Conservation (phyloP, 2,113 vertebrate genomes). For the Pomatorhinus ruficollis region DNA sequence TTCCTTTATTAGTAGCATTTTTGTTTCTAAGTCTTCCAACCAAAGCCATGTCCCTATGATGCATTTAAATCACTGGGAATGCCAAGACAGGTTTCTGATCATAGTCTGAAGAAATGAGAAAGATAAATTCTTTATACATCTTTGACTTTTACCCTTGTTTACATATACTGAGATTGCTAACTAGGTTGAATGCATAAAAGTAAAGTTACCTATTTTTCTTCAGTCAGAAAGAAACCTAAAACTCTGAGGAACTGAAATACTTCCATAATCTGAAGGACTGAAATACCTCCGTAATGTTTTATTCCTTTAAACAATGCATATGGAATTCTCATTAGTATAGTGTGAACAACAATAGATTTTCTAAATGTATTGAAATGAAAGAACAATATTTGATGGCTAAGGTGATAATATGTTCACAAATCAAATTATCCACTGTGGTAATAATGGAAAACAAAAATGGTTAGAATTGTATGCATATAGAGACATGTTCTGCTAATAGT, state of each 20-base stretch:
- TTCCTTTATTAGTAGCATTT: not conserved
- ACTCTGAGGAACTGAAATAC: not conserved
- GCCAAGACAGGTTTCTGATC: not conserved
- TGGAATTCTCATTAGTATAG: not conserved
- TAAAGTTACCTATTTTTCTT: not conserved
- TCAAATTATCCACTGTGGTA: not conserved
- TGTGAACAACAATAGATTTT: not conserved
- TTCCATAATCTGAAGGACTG: not conserved
- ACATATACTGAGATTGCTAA: not conserved
- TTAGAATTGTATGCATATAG: slow-evolving; percentile 75
- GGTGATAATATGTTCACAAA: slow-evolving; percentile 9
- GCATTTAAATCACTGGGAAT: not conserved
- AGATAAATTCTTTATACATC: not conserved
- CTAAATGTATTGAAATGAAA: not conserved
- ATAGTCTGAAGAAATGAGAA: not conserved
- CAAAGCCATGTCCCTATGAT: not conserved
- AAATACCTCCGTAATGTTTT: not conserved
- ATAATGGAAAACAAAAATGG: not conserved
- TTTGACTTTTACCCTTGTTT: not conserved
- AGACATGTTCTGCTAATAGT: slow-evolving; percentile 70
- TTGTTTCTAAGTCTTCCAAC: not conserved
- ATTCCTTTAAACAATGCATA: not conserved
- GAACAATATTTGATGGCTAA: slow-evolving; percentile 36
- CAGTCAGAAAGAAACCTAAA: not conserved
- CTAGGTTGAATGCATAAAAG: not conserved